A percentile compares a stretch with the other conserved stretches of the same genome.
Evolutionary conservation across 2,113 vertebrate species (phyloP).

Genomic region (Poicephalus meyeri): DNA sequence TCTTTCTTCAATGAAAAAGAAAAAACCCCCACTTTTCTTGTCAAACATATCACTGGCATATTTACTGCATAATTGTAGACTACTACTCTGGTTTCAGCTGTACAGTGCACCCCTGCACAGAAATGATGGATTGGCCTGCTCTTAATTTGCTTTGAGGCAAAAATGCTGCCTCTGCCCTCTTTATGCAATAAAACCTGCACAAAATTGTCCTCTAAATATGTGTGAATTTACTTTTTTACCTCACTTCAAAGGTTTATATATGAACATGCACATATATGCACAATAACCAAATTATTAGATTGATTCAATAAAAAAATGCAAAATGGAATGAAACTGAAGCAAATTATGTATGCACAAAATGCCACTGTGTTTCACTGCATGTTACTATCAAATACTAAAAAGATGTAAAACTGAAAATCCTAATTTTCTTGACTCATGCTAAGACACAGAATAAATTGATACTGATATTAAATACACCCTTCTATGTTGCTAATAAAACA

Average conservation of each 20-base stretch:
- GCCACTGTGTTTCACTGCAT: neutral
- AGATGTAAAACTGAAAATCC: neutral
- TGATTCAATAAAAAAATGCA: neutral
- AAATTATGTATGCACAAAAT: neutral
- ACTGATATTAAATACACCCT: neutral
- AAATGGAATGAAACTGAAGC: neutral
- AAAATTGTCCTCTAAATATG: neutral
- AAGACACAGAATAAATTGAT: neutral
- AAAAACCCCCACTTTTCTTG: neutral
- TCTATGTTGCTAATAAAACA: neutral
- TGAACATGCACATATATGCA: neutral
- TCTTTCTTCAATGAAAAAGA: neutral
- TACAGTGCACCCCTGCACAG: neutral
- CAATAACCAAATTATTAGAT: neutral
- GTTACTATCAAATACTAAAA: neutral
- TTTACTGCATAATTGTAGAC: constrained; percentile 60
- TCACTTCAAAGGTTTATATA: neutral
- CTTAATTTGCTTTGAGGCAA: constrained; percentile 27
- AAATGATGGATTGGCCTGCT: constrained; percentile 34
- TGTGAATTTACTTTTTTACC: neutral
- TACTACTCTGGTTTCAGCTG: constrained; percentile 30
- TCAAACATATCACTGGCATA: constrained; percentile 32
- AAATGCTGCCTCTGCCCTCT: neutral
- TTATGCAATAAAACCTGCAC: neutral
- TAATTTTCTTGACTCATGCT: neutral